Evolutionary conservation across 1,140 invertebrate species (phyloP), one percentile per base, ranked within the genome.

Genomic region (Saxidomus purpurata): DNA sequence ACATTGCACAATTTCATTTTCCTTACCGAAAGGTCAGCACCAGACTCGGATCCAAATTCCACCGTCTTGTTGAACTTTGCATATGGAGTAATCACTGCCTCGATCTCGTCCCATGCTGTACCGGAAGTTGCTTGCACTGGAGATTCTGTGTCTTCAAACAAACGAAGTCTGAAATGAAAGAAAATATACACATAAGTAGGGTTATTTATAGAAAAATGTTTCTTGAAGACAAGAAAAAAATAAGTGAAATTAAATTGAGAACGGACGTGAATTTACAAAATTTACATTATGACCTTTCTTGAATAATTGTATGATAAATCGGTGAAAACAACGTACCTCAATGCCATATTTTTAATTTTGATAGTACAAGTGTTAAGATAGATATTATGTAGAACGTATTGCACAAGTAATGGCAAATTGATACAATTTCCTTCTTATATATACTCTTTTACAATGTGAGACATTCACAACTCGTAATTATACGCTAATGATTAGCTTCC

Each of bases 381-480:
- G n/a, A n/a, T n/a, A n/a, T n/a, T n/a, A n/a, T n/a, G n/a, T n/a
- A n/a, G n/a, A n/a, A n/a, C n/a, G n/a, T n/a, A n/a, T n/a, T n/a
- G n/a, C n/a, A n/a, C n/a, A n/a, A n/a, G n/a, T n/a, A n/a, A n/a
- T n/a, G n/a, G n/a, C n/a, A n/a, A n/a, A n/a, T n/a, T n/a, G n/a
- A n/a, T n/a, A n/a, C n/a, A n/a, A n/a, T n/a, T n/a, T n/a, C n/a
- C n/a, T n/a, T n/a, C n/a, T n/a, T n/a, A n/a, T n/a, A n/a, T n/a
- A n/a, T n/a, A n/a, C n/a, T n/a, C n/a, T n/a, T n/a, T n/a, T n/a
- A n/a, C n/a, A n/a, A n/a, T n/a, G n/a, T n/a, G n/a, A n/a, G n/a
- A n/a, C n/a, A n/a, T n/a, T n/a, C n/a, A n/a, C n/a, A n/a, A 6
- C 67, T 71, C 67, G 67, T 71, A 71, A 71, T 71, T 71, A 71